These are phyloP conservation scores for Rhynchophorus ferrugineus DNA, from an alignment of 1,140 invertebrate genomes.

Conservation along the genomic window DNA sequence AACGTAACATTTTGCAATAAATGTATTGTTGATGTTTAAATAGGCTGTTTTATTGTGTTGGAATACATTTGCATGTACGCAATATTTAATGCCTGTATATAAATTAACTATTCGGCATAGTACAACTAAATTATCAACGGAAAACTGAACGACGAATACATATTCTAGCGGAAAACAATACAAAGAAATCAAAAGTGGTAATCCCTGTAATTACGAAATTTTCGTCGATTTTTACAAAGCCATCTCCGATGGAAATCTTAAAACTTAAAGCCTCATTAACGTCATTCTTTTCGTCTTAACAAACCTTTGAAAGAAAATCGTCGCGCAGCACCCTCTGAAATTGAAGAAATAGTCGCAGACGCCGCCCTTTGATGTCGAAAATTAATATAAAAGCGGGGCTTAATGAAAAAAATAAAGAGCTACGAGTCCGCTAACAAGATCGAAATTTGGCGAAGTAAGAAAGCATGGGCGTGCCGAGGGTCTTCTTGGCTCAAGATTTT, in stretches of 20 bases:
- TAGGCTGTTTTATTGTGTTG: no score
- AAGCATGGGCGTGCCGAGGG: constrained; percentile 1
- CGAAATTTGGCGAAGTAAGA: constrained; percentile 26
- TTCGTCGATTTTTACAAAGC: constrained; percentile 8
- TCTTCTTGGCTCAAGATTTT: neutral
- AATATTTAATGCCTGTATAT: no score
- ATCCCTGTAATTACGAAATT: constrained; percentile 13
- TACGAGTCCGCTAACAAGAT: constrained; percentile 27
- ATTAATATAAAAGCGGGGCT: constrained; percentile 22
- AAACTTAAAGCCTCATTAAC: constrained; percentile 21
- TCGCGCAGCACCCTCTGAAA: constrained; percentile 16
- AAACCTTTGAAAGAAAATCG: constrained; percentile 19
- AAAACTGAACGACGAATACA: no score
- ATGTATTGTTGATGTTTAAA: no score
- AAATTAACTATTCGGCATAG: no score
- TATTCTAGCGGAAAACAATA: neutral
- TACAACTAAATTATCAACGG: no score
- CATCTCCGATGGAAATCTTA: constrained; percentile 8
- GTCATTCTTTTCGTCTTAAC: constrained; percentile 19
- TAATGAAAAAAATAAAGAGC: constrained; percentile 28
- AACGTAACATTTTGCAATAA: no score
- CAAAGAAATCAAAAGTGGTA: no score
- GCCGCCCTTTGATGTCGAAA: constrained; percentile 21
- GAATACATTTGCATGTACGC: no score
- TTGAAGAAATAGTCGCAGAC: constrained; percentile 20